Conservation (phyloP, 2,797 vertebrate species). For the Petrocephalus sullivani region DNA sequence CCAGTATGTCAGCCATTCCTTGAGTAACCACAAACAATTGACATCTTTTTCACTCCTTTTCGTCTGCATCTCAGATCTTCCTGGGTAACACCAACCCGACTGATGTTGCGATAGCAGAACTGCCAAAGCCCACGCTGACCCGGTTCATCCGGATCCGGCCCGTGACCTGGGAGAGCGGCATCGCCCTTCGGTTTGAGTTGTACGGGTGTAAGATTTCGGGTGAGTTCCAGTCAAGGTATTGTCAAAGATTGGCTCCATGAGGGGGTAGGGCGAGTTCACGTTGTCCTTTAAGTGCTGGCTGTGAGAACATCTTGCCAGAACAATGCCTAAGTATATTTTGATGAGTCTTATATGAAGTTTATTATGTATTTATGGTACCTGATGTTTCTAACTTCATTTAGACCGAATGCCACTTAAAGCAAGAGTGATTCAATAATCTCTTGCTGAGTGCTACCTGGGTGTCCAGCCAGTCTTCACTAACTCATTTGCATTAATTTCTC, state of each 20-base stretch:
- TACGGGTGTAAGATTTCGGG: conserved; percentile 98
- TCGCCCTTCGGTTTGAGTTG: conserved; percentile 92
- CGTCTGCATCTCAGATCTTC: conserved; percentile 70
- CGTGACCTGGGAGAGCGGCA: conserved; percentile 84
- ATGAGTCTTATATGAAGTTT: conserved; percentile 44
- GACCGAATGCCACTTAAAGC: conserved; percentile 58
- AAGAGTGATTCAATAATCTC: conserved; percentile 29
- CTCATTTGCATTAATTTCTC: conserved; percentile 40
- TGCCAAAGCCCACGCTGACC: conserved; percentile 85
- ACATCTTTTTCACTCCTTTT: conserved; percentile 22
- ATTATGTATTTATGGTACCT: conserved; percentile 59
- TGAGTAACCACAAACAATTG: conserved; percentile 40
- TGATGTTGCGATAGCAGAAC: conserved; percentile 74
- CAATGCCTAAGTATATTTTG: conserved; percentile 43
- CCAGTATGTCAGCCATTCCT: neutral
- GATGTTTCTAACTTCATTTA: conserved; percentile 60
- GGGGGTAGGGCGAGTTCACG: neutral
- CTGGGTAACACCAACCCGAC: conserved; percentile 87
- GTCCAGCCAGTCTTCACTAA: conserved; percentile 45
- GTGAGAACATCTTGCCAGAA: conserved; percentile 27
- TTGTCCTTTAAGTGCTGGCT: conserved; percentile 1
- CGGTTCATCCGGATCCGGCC: conserved; percentile 86
- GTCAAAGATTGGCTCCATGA: neutral
- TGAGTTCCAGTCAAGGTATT: conserved; percentile 48
- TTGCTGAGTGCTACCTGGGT: conserved; percentile 19